These are phyloP conservation scores for Bursaphelenchus okinawaensis DNA, from an alignment of 2,888 invertebrate species.

Conservation along the genomic window DNA sequence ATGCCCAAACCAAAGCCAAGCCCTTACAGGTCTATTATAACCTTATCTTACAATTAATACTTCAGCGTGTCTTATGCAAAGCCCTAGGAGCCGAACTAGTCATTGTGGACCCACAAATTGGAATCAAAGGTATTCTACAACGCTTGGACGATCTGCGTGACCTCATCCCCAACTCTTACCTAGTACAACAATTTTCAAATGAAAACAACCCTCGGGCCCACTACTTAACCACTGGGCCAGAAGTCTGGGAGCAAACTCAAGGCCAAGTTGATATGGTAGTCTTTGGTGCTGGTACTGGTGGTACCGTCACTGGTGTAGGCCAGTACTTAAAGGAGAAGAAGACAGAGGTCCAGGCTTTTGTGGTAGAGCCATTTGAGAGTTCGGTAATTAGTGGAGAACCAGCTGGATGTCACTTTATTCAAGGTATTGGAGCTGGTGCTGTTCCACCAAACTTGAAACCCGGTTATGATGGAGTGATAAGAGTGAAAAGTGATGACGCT, in stretches of 20 bases:
- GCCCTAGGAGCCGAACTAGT: constrained; percentile 35
- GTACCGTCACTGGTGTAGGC: constrained; percentile 45
- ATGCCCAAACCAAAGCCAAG: no score
- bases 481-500: constrained; percentile 17
- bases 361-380: constrained; percentile 44
- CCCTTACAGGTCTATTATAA: no score
- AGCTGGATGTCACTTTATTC: constrained; percentile 41
- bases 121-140: constrained; percentile 38
- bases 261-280: constrained; percentile 48
- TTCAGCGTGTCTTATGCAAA: constrained; percentile 9
- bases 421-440: constrained; percentile 37
- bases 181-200: constrained; percentile 41
- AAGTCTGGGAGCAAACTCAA: constrained; percentile 54
- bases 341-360: constrained; percentile 33
- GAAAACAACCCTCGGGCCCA: constrained; percentile 49
- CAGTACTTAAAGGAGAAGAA: constrained; percentile 45
- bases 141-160: constrained; percentile 33
- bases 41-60: no score
- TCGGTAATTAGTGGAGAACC: constrained; percentile 41
- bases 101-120: constrained; percentile 39
- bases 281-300: constrained; percentile 45
- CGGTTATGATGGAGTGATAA: constrained; percentile 36
- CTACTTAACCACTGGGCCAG: constrained; percentile 54
- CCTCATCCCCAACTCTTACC: constrained; percentile 38
- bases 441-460: constrained; percentile 38